These are phyloP conservation scores for Heliconius hermathena DNA, from an alignment of 1,140 invertebrate species.

Conservation along the genomic window DNA sequence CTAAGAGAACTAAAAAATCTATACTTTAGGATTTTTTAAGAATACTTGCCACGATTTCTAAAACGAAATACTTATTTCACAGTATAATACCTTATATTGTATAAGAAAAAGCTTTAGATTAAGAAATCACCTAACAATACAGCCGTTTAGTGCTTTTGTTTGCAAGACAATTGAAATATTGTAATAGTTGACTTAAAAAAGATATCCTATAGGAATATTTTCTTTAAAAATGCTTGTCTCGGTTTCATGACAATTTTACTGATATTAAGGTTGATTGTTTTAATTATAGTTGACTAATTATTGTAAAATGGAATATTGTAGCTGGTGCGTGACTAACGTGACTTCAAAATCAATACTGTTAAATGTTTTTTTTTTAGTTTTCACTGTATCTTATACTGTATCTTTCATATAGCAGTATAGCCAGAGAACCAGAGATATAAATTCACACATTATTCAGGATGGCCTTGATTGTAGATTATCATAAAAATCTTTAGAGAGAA, in stretches of 20 bases:
- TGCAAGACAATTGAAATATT: neutral
- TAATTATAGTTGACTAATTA: too few relatives aligned
- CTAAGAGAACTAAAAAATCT: neutral
- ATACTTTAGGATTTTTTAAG: neutral
- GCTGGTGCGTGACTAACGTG: too few relatives aligned
- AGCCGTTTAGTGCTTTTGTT: neutral
- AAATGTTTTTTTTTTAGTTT: too few relatives aligned
- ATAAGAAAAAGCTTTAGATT: neutral
- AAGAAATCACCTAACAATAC: neutral
- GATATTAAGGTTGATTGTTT: neutral
- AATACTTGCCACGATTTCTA: neutral
- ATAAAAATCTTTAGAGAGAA: too few relatives aligned
- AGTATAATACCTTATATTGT: neutral
- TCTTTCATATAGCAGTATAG: too few relatives aligned
- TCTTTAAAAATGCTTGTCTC: neutral
- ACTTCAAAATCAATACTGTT: too few relatives aligned
- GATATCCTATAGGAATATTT: neutral
- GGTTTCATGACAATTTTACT: neutral
- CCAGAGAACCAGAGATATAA: too few relatives aligned
- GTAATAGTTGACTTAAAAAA: neutral
- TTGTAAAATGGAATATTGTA: too few relatives aligned
- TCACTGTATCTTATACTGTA: too few relatives aligned
- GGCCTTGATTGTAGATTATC: too few relatives aligned
- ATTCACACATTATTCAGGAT: too few relatives aligned
- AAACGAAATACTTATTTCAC: neutral